Percentiles rank a stretch among this genome's conserved stretches.
Conservation (phyloP, 2,797 vertebrate genomes). For the Liasis olivaceus region DNA sequence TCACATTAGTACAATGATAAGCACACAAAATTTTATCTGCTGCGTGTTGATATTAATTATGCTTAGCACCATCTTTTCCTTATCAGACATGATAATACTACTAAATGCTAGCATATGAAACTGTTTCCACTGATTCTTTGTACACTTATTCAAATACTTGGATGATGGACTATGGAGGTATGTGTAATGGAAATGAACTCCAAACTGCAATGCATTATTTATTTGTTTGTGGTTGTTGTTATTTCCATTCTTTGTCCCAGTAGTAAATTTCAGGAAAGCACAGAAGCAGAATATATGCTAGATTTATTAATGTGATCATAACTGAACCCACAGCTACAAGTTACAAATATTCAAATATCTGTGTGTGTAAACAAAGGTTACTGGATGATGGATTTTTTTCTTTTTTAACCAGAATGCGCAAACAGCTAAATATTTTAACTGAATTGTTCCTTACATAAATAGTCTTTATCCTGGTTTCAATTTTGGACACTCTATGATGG, state of each 20-base stretch:
- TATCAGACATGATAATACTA: conserved; percentile 42
- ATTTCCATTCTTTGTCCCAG: background rate
- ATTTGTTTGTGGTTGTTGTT: conserved; percentile 22
- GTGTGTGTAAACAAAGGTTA: background rate
- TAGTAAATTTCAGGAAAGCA: conserved; percentile 9
- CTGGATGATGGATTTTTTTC: background rate
- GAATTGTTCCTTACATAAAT: background rate
- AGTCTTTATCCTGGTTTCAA: background rate
- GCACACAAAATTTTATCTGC: conserved; percentile 51
- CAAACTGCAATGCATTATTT: conserved; percentile 33
- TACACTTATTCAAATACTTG: conserved; percentile 47
- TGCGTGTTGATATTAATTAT: conserved; percentile 59
- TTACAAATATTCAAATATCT: background rate
- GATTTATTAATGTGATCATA: conserved; percentile 26
- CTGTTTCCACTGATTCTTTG: conserved; percentile 18
- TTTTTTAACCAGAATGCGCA: background rate
- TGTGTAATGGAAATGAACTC: conserved; percentile 50
- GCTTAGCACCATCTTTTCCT: conserved; percentile 44
- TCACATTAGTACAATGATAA: conserved; percentile 56
- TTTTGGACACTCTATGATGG: background rate
- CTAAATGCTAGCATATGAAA: conserved; percentile 33
- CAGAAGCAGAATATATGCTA: conserved; percentile 32
- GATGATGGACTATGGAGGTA: conserved; percentile 45
- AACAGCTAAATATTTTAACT: background rate
- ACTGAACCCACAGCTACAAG: conserved; percentile 20